Base-by-base conservation (phyloP, 2,113 vertebrate species). In the Butastur rufipennis region DNA sequence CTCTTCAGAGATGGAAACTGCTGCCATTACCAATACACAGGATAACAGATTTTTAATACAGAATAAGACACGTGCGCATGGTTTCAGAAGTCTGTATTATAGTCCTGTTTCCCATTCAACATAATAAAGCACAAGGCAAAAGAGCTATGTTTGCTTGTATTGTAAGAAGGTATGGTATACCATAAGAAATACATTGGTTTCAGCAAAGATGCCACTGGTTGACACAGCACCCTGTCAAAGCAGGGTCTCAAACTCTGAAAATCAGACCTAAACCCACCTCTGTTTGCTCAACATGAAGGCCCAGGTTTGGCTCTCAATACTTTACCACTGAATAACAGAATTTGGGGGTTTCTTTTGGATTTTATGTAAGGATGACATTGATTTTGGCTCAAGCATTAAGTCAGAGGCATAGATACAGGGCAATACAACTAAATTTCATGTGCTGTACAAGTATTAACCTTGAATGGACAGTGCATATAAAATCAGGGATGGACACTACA, bases 21-120 rank as follows among this genome's bases (percentile, higher is more conserved):
- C 70, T 43, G 34, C 25, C 17, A 23, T 25, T 70, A 47, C 9
- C 14, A 70, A 74, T 3, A 63, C 12, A 59, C 3, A 56, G 9
- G 25, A 16, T 25, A 63, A 25, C 25, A 32, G 13, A 63, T 48
- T 74, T 50, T 3, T 15, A 91, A 80, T 5, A 40, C 42, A 31
- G 43, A 66, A 50, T 5, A 11, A 91, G 32, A 56, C 8, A 68
- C 0, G 1, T 0, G 1, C 0, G 14, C 50, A 63, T 8, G 10
- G 4, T 9, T 81, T 23, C 34, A 80, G n/a, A 68, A n/a, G 19
- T 40, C 34, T 47, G 11, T 11, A 18, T 45, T 71, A 36, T 5
- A 3, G 25, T 55, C 21, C 56, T 71, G 7, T 42, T 71, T 85
- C 85, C 63, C 23, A 23, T 6, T 25, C 40, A 55, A 32, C 12